Base-by-base conservation (phyloP, 2,888 invertebrate genomes). In the Troilus luridus region DNA sequence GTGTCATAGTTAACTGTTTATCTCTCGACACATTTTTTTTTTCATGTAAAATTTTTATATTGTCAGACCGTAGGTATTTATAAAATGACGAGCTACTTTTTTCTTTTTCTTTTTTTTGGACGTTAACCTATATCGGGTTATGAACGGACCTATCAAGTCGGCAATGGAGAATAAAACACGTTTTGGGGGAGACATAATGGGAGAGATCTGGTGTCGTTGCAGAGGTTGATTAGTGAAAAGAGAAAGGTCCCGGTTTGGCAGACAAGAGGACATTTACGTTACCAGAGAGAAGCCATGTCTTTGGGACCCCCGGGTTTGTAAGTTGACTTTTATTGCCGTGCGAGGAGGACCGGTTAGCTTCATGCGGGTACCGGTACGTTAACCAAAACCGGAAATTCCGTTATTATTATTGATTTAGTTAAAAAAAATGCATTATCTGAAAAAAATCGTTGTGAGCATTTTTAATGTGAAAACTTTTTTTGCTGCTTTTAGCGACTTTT, bases 181-280 rank as follows among this genome's bases (percentile, higher is more conserved):
- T 85, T 85, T 77, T 85, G 85, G 9, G n/a, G 85, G 56, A n/a
- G 56, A 56, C 27, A n/a, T 85, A 85, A 85, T 56, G 85, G 56
- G 85, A 56, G 56, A 56, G 85, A 85, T n/a, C 21, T 85, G 10
- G 7, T 85, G 85, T 17, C 41, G 11, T n/a, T 58, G n/a, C 54
- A n/a, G 56, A n/a, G n/a, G 12, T 12, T 85, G 85, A 56, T n/a
- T 85, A 85, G 85, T 56, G 85, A 85, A 85, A 85, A 56, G 85
- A 56, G 85, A 85, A 56, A 85, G 85, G 85, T 12, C 21, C n/a
- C 12, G 85, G n/a, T 56, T 58, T n/a, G 8, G 85, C 54, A 85
- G 41, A 41, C 72, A 41, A 19, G 72, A 77, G 14, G 19, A 77
- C 41, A 77, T 77, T 77, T 77, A 41, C 41, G 41, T 41, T 77